phyloP scores from a whole-genome alignment of 2,888 invertebrate genomes.

The Exocentrus adspersus region DNA sequence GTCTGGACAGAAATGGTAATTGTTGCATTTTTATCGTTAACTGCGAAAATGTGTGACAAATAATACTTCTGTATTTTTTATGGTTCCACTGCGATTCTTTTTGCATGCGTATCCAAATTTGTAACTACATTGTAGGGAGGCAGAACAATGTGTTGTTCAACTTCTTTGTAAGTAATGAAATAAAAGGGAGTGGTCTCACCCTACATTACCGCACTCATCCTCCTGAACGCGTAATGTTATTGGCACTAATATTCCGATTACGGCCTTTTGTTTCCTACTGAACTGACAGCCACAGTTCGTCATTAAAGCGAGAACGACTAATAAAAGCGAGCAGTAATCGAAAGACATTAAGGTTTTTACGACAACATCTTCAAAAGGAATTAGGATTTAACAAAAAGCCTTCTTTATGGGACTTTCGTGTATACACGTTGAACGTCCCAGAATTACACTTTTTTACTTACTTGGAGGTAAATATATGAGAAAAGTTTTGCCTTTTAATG shows the following conservation, averaged over 20 bases:
- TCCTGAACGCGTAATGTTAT: background rate
- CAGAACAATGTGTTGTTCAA: too few relatives aligned
- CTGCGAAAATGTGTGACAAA: too few relatives aligned
- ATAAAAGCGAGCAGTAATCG: background rate
- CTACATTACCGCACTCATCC: too few relatives aligned
- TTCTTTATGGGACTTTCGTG: background rate
- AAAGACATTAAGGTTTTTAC: conserved; percentile 1
- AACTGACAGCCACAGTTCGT: background rate
- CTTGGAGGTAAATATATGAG: background rate
- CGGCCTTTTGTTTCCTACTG: background rate
- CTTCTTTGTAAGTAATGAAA: too few relatives aligned
- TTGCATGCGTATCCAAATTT: too few relatives aligned
- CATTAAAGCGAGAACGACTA: background rate
- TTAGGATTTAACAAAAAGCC: background rate
- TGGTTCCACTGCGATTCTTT: too few relatives aligned
- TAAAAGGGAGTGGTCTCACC: too few relatives aligned
- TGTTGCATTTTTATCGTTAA: too few relatives aligned
- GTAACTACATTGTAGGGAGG: too few relatives aligned
- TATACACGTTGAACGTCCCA: background rate
- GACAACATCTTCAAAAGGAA: conserved; percentile 1
- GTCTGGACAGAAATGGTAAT: too few relatives aligned
- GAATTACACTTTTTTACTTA: background rate
- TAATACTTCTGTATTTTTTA: too few relatives aligned
- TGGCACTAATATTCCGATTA: background rate
- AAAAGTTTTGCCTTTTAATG: background rate